A percentile compares a stretch with the other conserved stretches of the same genome.
phyloP scores from a whole-genome alignment of 2,888 invertebrate genomes.

The Ormyrus pomaceus region DNA sequence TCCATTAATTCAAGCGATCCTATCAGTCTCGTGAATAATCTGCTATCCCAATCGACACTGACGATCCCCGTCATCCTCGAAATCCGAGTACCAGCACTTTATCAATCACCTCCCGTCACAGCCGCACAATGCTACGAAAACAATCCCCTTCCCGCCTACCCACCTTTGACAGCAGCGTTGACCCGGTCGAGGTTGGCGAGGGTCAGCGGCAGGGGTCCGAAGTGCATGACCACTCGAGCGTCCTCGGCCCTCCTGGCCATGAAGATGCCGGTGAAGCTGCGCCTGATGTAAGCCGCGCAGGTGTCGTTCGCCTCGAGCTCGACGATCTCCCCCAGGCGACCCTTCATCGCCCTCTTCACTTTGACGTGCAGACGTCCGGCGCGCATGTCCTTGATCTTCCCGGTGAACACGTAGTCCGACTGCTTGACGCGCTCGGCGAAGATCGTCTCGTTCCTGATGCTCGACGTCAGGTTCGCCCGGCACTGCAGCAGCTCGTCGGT shows the following conservation, averaged over 20 bases:
- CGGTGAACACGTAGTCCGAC: constrained; percentile 72
- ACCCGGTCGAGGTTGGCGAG: constrained; percentile 74
- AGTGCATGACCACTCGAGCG: constrained; percentile 65
- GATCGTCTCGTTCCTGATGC: constrained; percentile 69
- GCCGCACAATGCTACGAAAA: too few relatives aligned
- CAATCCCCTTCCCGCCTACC: too few relatives aligned
- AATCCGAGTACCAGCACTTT: too few relatives aligned
- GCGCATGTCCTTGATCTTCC: constrained; percentile 69
- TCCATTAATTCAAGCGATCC: too few relatives aligned
- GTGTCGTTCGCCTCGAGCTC: constrained; percentile 69
- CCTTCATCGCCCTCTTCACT: constrained; percentile 72
- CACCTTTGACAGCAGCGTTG: constrained; percentile 74
- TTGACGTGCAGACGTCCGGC: constrained; percentile 63
- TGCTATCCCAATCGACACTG: too few relatives aligned
- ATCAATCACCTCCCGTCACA: too few relatives aligned
- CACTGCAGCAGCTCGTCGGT: constrained; percentile 71
- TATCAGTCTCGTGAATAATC: too few relatives aligned
- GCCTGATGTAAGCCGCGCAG: constrained; percentile 69
- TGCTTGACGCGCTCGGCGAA: constrained; percentile 67
- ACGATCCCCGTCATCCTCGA: too few relatives aligned
- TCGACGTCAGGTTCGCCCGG: constrained; percentile 68
- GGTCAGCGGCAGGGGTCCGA: constrained; percentile 73
- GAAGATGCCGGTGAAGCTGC: constrained; percentile 73
- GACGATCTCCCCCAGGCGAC: constrained; percentile 66
- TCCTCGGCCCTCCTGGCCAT: constrained; percentile 60